Evolutionary conservation across 1,140 invertebrate genomes (phyloP).

Genomic region (Grapholita molesta): DNA sequence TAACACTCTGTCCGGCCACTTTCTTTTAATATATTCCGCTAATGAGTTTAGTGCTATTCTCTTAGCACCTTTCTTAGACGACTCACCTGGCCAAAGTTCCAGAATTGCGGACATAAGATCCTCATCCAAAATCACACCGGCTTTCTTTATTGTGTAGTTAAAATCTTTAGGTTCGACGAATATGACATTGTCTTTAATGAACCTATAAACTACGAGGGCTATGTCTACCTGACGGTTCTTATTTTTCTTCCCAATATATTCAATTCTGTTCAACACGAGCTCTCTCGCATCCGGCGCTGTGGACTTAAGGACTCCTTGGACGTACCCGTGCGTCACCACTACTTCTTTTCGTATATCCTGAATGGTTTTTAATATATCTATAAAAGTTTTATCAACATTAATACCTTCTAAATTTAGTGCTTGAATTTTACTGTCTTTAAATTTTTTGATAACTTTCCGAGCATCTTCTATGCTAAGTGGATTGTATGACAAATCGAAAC

Average conservation of each 20-base stretch:
- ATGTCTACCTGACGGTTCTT: background rate
- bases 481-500: background rate
- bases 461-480: background rate
- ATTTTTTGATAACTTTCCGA: background rate
- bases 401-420: background rate
- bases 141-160: background rate
- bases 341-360: background rate
- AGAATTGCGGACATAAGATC: background rate
- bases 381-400: background rate
- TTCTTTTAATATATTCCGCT: constrained; percentile 53
- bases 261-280: constrained; percentile 35
- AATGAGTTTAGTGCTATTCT: constrained; percentile 26
- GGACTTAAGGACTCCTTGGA: constrained; percentile 27
- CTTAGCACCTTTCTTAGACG: background rate
- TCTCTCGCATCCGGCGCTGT: constrained; percentile 25
- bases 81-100: background rate
- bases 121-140: background rate
- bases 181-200: background rate
- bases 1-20: constrained; percentile 58
- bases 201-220: background rate
- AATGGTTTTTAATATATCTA: background rate
- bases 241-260: background rate
- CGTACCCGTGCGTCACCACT: constrained; percentile 26
- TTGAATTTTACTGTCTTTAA: background rate
- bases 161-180: background rate